Base-by-base conservation (phyloP, 2,888 invertebrate species). In the Gandaritis pyraliata region DNA sequence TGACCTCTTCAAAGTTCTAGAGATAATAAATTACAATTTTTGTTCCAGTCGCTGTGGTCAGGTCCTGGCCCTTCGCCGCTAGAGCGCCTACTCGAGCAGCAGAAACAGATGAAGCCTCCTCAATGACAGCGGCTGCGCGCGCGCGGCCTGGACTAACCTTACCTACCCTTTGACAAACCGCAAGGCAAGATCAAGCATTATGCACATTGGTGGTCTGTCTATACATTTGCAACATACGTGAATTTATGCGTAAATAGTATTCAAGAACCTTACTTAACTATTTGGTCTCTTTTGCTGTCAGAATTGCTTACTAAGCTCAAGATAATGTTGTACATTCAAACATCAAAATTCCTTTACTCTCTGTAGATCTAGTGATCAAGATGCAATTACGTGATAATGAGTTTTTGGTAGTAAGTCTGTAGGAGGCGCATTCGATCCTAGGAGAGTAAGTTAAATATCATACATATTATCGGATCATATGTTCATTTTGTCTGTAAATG, bases 1-100 rank as follows among this genome's bases (percentile, higher is more conserved):
- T n/a, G n/a, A n/a, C n/a, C n/a, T n/a, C n/a, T n/a, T n/a, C n/a
- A n/a, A n/a, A n/a, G n/a, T n/a, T n/a, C n/a, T n/a, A n/a, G n/a
- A n/a, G n/a, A n/a, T 47, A 13, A 1, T 30, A 2, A 29, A 47
- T 3, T 47, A 5, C 1, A 8, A 13, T n/a, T 58, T 68, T 39
- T 54, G 67, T 58, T 69, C 48, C 94, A 96, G 94, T 95, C 96
- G 0, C 87, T 96, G 46, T 96, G 96, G 95, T 95, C 95, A 11
- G 95, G 95, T 0, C 95, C 95, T 5, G 95, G 96, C 2, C 96
- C 96, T 1, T 96, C 96, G 38, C 96, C 96, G 0, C 90, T 97
- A 60, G 96, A 96, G 82, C 94, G 96, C 43, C 93, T 97, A 16
- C 85, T 97, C 65, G 96, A 97, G 81, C 96, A 96, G 75, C 97